Evolutionary conservation across 1,140 invertebrate genomes (phyloP).

Genomic region (Lucilia cuprina): DNA sequence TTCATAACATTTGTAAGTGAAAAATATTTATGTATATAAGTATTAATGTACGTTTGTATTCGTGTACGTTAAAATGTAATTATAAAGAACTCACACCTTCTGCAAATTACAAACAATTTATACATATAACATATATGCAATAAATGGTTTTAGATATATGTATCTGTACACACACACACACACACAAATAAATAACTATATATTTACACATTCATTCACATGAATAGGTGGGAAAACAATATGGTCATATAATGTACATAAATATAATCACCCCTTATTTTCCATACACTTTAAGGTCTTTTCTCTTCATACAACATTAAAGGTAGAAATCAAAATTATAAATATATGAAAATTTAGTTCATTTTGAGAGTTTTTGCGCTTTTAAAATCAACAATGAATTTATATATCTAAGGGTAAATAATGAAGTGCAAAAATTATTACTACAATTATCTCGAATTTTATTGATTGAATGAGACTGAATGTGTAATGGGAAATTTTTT

Average conservation of each 20-base stretch:
- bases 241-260: background rate
- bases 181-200: no score
- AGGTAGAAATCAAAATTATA: background rate
- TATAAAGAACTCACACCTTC: background rate
- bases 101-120: background rate
- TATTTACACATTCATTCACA: background rate
- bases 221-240: background rate
- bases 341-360: background rate
- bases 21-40: no score
- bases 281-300: background rate
- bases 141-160: no score
- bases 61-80: background rate
- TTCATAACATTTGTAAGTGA: background rate
- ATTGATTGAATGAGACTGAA: background rate
- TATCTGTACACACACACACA: no score
- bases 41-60: background rate
- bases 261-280: background rate
- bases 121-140: background rate
- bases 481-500: background rate
- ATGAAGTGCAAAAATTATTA: background rate
- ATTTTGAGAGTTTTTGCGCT: background rate
- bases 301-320: background rate
- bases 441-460: background rate
- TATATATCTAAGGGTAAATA: background rate
- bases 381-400: background rate